Conservation (phyloP, 2,113 vertebrate genomes). For the Ceyx melanurus region DNA sequence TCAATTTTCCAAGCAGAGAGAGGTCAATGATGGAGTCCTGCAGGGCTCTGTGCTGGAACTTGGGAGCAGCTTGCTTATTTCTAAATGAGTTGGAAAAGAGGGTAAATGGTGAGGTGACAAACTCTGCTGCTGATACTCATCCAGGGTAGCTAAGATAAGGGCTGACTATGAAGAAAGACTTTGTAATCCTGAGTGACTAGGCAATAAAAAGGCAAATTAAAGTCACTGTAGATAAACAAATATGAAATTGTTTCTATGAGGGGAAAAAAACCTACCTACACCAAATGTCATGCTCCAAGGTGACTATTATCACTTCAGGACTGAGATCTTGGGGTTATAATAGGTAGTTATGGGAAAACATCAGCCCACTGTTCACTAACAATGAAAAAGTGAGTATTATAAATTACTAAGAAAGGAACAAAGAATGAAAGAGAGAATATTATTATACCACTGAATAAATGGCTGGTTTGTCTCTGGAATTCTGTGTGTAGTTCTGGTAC, state of each 20-base stretch:
- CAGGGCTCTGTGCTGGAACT: conserved; percentile 65
- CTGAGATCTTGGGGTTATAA: conserved; percentile 16
- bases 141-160: not conserved
- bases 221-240: conserved; percentile 1
- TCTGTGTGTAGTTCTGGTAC: not conserved
- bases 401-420: not conserved
- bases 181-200: not conserved
- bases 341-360: not conserved
- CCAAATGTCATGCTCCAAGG: not conserved
- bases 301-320: not conserved
- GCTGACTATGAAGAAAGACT: not conserved
- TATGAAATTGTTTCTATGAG: not conserved
- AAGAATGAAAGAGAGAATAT: not conserved
- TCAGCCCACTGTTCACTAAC: not conserved
- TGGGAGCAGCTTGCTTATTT: conserved; percentile 20
- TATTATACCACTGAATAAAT: not conserved
- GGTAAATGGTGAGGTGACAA: conserved; percentile 42
- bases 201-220: conserved; percentile 27
- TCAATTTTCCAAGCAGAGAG: conserved; percentile 41
- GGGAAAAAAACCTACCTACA: not conserved
- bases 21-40: conserved; percentile 62
- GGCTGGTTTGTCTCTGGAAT: not conserved
- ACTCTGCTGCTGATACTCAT: not conserved
- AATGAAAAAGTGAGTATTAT: not conserved
- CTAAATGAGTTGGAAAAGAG: conserved; percentile 58